phyloP scores from a whole-genome alignment of 2,113 vertebrate genomes.

The Dasypus novemcinctus region DNA sequence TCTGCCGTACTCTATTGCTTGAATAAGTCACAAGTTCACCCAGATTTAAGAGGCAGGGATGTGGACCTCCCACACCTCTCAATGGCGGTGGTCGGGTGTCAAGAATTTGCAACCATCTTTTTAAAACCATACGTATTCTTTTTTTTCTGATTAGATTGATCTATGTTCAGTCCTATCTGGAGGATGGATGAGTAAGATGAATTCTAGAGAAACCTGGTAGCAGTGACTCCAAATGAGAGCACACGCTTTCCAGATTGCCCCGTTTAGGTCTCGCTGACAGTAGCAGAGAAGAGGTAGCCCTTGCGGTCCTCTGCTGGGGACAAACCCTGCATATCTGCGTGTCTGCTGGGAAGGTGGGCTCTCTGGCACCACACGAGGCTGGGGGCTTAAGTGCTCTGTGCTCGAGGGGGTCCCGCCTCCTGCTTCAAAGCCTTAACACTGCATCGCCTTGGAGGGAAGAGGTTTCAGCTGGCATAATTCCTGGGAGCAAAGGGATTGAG shows the following conservation, averaged over 20 bases:
- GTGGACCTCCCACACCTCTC: not conserved
- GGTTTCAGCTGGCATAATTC: not conserved
- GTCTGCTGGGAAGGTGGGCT: not conserved
- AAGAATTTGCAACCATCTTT: not conserved
- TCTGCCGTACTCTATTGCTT: not conserved
- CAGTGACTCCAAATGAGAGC: not conserved
- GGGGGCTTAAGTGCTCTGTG: not conserved
- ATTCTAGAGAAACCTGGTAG: not conserved
- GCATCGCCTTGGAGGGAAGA: not conserved
- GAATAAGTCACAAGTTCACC: not conserved
- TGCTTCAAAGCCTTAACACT: not conserved
- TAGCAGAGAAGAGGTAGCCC: not conserved
- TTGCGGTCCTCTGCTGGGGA: not conserved
- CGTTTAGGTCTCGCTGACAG: not conserved
- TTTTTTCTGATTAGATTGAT: not conserved
- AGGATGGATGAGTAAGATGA: not conserved
- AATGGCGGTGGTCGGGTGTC: not conserved
- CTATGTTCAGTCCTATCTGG: not conserved
- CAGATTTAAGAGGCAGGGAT: not conserved
- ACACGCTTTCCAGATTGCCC: not conserved
- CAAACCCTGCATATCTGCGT: not conserved
- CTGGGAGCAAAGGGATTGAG: not conserved
- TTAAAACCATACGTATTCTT: not conserved
- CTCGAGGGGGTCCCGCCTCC: not conserved
- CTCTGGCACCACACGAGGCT: not conserved